Conservation (phyloP, 2,113 vertebrate species). For the Anoplopoma fimbria region DNA sequence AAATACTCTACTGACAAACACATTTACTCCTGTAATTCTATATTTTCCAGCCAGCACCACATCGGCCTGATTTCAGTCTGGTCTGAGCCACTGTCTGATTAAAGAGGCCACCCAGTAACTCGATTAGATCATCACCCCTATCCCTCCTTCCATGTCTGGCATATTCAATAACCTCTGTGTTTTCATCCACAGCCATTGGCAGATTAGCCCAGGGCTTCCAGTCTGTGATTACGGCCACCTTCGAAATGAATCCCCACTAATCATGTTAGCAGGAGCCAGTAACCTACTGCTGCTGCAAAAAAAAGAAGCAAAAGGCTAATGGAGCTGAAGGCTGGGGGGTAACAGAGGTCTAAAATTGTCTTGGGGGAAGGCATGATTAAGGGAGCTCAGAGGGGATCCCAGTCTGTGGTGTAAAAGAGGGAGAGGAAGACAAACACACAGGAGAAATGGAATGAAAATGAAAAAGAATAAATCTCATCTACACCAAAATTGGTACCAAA, state of each 20-base stretch:
- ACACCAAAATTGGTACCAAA: not conserved
- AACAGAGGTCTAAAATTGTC: slow-evolving; percentile 21
- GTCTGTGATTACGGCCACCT: slow-evolving; percentile 47
- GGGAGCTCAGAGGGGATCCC: not conserved
- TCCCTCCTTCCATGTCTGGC: slow-evolving; percentile 21
- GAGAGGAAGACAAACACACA: slow-evolving; percentile 4
- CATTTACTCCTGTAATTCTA: not conserved
- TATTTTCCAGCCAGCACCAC: not conserved
- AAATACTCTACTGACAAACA: not conserved
- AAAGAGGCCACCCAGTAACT: slow-evolving; percentile 24
- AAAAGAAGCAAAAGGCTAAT: slow-evolving; percentile 22
- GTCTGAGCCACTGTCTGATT: slow-evolving; percentile 35
- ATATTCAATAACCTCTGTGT: slow-evolving; percentile 47
- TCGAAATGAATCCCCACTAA: slow-evolving; percentile 48
- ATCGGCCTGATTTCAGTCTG: not conserved
- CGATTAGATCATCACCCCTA: slow-evolving; percentile 39
- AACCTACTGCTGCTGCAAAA: slow-evolving; percentile 34
- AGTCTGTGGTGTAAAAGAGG: not conserved
- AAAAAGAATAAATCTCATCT: not conserved
- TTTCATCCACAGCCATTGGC: slow-evolving; percentile 35
- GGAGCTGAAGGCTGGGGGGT: slow-evolving; percentile 3
- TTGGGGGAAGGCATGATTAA: slow-evolving; percentile 2
- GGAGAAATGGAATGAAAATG: not conserved
- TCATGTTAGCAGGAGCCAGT: slow-evolving; percentile 42
- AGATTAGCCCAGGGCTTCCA: slow-evolving; percentile 38